A percentile compares a stretch with the other conserved stretches of the same genome.
These are phyloP conservation scores for Dicrostonyx torquatus DNA, from an alignment of 2,797 vertebrate genomes.

Conservation along the genomic window DNA sequence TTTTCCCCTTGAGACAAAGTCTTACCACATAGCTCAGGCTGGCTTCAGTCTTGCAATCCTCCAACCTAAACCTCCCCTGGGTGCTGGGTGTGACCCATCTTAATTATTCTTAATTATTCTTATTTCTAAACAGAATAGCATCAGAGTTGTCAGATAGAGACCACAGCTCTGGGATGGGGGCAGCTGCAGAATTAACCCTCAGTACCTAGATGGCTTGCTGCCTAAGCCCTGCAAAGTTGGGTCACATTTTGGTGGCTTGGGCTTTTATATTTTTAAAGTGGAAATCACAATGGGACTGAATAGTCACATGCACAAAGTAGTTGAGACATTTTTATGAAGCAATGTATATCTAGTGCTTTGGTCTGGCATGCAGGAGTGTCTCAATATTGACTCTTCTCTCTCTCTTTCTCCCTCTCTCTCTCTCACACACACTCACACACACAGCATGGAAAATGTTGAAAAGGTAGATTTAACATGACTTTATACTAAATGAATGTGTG, in stretches of 20 bases:
- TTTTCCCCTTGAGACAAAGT: background rate
- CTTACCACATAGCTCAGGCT: background rate
- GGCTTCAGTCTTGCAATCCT: too few species aligned
- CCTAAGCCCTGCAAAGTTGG: slow-evolving; percentile 12
- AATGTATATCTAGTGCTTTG: background rate
- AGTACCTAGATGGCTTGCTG: slow-evolving; percentile 2
- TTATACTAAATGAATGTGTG: background rate
- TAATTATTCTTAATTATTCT: background rate
- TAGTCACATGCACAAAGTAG: background rate
- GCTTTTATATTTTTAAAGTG: slow-evolving; percentile 41
- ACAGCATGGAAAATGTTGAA: background rate
- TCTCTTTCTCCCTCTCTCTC: too few species aligned
- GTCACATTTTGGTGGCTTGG: background rate
- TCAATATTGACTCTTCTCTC: background rate
- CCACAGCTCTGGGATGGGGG: background rate
- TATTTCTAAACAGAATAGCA: slow-evolving; percentile 14
- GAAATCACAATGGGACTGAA: background rate
- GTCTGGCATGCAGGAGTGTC: background rate
- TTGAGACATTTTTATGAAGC: slow-evolving; percentile 1
- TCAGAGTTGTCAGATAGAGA: background rate
- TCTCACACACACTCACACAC: background rate
- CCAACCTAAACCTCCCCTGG: background rate
- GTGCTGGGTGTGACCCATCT: background rate
- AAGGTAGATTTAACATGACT: background rate
- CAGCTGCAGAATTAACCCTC: background rate